A percentile compares a stretch with the other conserved stretches of the same genome.
phyloP scores from a whole-genome alignment of 2,888 invertebrate genomes.

The Ctena decussata region DNA sequence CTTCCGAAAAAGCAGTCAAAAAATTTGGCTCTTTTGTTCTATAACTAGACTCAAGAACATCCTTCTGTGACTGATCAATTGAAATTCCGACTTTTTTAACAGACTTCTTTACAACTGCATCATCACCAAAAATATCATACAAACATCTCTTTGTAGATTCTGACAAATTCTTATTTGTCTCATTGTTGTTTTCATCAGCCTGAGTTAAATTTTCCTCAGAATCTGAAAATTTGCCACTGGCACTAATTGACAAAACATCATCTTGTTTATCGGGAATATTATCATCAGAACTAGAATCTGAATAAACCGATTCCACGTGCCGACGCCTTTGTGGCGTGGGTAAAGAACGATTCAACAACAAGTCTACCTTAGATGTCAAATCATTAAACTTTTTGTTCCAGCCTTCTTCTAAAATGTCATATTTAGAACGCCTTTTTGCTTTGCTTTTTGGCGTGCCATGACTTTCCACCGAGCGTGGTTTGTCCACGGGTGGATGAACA shows the following conservation, averaged over 20 bases:
- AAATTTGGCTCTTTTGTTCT: conserved; percentile 42
- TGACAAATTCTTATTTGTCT: no score
- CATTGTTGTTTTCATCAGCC: no score
- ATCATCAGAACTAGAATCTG: not conserved
- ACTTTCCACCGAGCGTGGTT: not conserved
- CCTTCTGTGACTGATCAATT: conserved; percentile 24
- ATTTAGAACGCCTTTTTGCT: not conserved
- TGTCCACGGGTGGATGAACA: no score
- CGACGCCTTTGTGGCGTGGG: not conserved
- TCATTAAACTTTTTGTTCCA: not conserved
- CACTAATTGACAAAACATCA: conserved; percentile 1
- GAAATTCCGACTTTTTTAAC: no score
- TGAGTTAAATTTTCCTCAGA: no score
- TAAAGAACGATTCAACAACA: not conserved
- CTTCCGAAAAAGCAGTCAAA: conserved; percentile 39
- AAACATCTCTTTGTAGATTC: no score
- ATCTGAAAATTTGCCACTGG: no score
- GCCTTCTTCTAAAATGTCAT: not conserved
- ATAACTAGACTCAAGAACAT: conserved; percentile 21
- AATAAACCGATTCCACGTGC: not conserved
- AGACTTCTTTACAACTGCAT: no score
- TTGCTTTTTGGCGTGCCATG: not conserved
- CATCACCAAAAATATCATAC: no score
- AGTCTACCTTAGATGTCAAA: not conserved
- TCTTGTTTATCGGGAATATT: not conserved